Base-by-base conservation (phyloP, 2,888 invertebrate species). In the Emmelina monodactyla region DNA sequence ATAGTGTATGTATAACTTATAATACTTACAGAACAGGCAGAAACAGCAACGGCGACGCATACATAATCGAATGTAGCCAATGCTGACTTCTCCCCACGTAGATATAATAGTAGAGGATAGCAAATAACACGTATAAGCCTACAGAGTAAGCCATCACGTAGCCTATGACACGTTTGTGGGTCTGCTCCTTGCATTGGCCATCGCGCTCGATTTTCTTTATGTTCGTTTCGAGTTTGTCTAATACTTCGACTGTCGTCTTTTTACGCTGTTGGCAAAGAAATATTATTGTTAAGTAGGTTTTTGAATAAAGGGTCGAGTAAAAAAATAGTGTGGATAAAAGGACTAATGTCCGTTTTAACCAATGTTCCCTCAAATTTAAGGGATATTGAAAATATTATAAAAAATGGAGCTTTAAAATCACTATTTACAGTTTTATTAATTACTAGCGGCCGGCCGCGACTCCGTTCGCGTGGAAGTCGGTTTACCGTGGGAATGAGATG, bases 21-120 rank as follows among this genome's bases (percentile, higher is more conserved):
- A 36, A 44, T 43, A 84, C 93, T 89, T 73, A 96, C 95, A 95
- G 59, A 37, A 94, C 55, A 35, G 95, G 94, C 55, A 94, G 87
- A 35, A 91, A 75, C 15, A 94, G 65, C 35, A 95, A 71, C 12
- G 94, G 94, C 37, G 88, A 84, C 10, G 89, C 86, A 62, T 91
- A 91, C 43, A 91, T 72, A 36, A 92, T 55, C 39, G 88, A 85
- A 47, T 91, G 88, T 42, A 85, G 75, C 76, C 89, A 85, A 34
- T 68, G 55, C 48, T 88, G 86, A 36, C 87, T 85, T 38, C 90
- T 88, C 41, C 92, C 89, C 46, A 88, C 92, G 49, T 88, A 88
- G 70, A 92, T 89, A 58, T 89, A 94, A 60, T 89, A 88, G 62
- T 91, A 89, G 16, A 89, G 56, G 16, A 89, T 62, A 5, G 89